Base-by-base conservation (phyloP, 2,113 vertebrate species). In the Ailurus styani region DNA sequence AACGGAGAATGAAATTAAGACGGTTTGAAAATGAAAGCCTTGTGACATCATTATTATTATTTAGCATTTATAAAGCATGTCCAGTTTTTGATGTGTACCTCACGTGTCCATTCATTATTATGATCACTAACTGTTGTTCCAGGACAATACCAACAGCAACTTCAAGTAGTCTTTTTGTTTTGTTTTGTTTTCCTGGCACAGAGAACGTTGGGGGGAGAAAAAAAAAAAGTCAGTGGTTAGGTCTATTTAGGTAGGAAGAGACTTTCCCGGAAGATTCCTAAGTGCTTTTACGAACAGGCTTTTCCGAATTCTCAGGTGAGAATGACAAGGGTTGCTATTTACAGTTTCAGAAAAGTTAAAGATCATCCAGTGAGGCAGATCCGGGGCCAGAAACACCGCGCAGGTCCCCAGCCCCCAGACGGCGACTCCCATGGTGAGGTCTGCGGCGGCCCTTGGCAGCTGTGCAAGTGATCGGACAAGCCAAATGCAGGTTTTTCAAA, bases 1-100 rank as follows among this genome's bases (percentile, higher is more conserved):
- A 82, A 83, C 91, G 94, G 96, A 47, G 97, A 95, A 20, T 85
- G 88, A 97, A 95, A 96, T 97, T 83, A 95, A 97, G 96, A 96
- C 29, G 93, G 87, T 96, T 75, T 94, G 94, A 93, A 98, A 95
- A 97, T 81, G 94, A 98, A 97, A 97, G 90, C 79, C 82, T 62
- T 2, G 27, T 95, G 93, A 96, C 77, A 96, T 97, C 70, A 83
- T 95, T 40, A 97, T 96, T 95, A 95, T 93, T 96, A 97, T 94
- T 97, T 96, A 95, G 90, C 84, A 93, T 87, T 96, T 97, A 96
- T 81, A 97, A 96, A 95, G 60, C 93, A 90, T 77, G 77, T 95
- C 97, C 97, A 55, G 85, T 90, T 91, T 93, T 68, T 90, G 40
- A 17, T 73, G 86, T 79, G 83, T 57, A 77, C 60, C 73, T 91